Percentiles rank a stretch among this genome's conserved stretches.
These are phyloP conservation scores for Drosophila eohydei DNA, from an alignment of 2,888 invertebrate genomes.

Conservation along the genomic window DNA sequence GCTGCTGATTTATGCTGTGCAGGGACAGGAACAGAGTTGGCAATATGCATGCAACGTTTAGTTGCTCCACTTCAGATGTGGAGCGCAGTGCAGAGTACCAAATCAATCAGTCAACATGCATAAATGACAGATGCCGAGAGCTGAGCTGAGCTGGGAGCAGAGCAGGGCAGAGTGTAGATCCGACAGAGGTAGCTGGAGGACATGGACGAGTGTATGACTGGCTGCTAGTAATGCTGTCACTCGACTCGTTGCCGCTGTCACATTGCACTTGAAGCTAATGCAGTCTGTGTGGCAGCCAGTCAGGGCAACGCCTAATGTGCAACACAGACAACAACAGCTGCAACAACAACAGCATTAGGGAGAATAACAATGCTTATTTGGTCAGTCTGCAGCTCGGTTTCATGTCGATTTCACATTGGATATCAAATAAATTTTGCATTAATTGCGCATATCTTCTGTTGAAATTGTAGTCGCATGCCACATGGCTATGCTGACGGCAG, in stretches of 20 bases:
- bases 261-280: slow-evolving; percentile 67
- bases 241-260: slow-evolving; percentile 56
- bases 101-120: slow-evolving; percentile 70
- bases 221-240: slow-evolving; percentile 43
- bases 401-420: slow-evolving; percentile 35
- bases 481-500: neutral
- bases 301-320: slow-evolving; percentile 19
- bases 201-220: slow-evolving; percentile 28
- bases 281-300: slow-evolving; percentile 42
- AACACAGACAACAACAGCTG: slow-evolving; percentile 10
- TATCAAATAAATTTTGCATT: slow-evolving; percentile 76
- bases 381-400: neutral
- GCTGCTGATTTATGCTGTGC: slow-evolving; percentile 9
- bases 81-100: slow-evolving; percentile 37
- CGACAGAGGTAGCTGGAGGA: neutral
- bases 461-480: slow-evolving; percentile 35
- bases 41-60: slow-evolving; percentile 19
- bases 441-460: slow-evolving; percentile 70
- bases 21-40: neutral
- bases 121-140: slow-evolving; percentile 47
- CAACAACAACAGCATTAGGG: slow-evolving; percentile 7
- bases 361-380: slow-evolving; percentile 22
- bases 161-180: neutral
- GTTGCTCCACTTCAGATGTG: slow-evolving; percentile 6
- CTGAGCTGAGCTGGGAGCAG: neutral